Evolutionary conservation across 64 coral and sea anemone genomes (phyloP).

Genomic region (Pachyseris speciosa): DNA sequence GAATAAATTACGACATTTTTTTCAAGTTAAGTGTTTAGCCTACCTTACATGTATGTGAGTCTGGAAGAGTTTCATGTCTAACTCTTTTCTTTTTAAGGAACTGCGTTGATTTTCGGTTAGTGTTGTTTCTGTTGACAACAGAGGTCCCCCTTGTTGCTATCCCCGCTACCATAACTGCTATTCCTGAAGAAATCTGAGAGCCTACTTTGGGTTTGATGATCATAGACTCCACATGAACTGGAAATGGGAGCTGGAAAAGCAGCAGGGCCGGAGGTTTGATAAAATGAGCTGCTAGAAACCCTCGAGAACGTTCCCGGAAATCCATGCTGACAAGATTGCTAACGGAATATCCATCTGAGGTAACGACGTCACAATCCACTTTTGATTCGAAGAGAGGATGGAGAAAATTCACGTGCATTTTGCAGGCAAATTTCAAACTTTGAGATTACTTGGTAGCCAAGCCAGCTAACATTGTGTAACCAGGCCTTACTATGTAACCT

Average conservation of each 20-base stretch:
- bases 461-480: neutral
- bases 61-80: neutral
- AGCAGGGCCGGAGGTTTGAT: conserved; percentile 82
- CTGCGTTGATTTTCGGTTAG: neutral
- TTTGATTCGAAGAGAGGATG: conserved; percentile 82
- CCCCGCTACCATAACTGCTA: conserved; percentile 86
- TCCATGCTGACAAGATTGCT: conserved; percentile 73
- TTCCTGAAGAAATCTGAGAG: conserved; percentile 84
- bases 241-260: conserved; percentile 85
- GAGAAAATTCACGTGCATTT: conserved; percentile 81
- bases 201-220: conserved; percentile 94
- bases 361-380: conserved; percentile 71
- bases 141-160: neutral
- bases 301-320: conserved; percentile 60
- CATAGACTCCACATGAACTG: conserved; percentile 81
- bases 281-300: conserved; percentile 92
- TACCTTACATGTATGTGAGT: neutral
- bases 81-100: neutral
- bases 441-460: neutral
- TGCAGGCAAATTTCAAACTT: neutral
- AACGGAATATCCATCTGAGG: conserved; percentile 75
- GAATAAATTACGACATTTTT: no score
- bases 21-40: no score
- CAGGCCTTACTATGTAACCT: neutral
- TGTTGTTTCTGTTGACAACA: neutral